These are phyloP conservation scores for Chamaea fasciata DNA, from an alignment of 2,113 vertebrate species.

Conservation along the genomic window DNA sequence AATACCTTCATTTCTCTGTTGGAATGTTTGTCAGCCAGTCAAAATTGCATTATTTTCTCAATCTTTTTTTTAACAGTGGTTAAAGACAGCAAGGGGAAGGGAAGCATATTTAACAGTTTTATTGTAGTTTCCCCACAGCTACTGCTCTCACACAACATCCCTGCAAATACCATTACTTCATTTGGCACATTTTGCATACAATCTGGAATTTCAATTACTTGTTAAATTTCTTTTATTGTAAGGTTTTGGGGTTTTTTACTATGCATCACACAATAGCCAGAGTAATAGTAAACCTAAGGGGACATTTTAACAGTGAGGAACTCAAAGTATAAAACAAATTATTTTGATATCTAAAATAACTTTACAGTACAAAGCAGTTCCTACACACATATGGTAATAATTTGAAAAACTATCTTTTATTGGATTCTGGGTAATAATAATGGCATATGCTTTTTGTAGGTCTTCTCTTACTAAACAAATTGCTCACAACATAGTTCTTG, in stretches of 20 bases:
- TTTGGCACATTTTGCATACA: constrained; percentile 12
- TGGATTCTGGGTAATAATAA: constrained; percentile 63
- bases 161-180: constrained; percentile 57
- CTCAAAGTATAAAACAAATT: constrained; percentile 65
- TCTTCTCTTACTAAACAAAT: constrained; percentile 64
- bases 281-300: constrained; percentile 34
- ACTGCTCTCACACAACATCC: not conserved
- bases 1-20: not conserved
- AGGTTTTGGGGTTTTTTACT: not conserved
- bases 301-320: constrained; percentile 30
- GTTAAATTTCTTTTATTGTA: constrained; percentile 34
- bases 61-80: not conserved
- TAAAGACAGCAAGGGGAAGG: not conserved
- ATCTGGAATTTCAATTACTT: constrained; percentile 55
- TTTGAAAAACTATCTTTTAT: constrained; percentile 62
- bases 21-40: not conserved
- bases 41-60: constrained; percentile 5
- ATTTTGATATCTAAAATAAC: constrained; percentile 60
- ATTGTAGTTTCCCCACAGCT: constrained; percentile 11
- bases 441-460: constrained; percentile 41
- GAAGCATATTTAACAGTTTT: not conserved
- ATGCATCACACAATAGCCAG: constrained; percentile 41
- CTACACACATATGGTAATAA: constrained; percentile 57
- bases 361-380: constrained; percentile 43
- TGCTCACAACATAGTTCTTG: constrained; percentile 49